Percentiles rank a stretch among this genome's conserved stretches.
phyloP scores from a whole-genome alignment of 2,888 invertebrate species.

The Pristionchus fissidentatus region DNA sequence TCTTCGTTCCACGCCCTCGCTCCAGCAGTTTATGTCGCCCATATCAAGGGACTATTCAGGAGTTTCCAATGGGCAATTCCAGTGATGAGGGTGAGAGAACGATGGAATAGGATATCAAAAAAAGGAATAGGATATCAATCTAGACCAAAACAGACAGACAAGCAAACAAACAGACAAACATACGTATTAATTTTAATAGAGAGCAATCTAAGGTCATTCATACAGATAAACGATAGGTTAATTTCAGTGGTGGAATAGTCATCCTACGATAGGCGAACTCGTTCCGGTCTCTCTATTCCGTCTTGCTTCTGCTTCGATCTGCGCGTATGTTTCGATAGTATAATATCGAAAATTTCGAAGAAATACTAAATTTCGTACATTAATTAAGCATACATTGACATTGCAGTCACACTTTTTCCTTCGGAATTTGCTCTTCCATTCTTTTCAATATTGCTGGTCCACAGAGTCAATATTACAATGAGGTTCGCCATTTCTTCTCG shows the following conservation, averaged over 20 bases:
- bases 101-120: too few species aligned
- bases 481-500: not conserved
- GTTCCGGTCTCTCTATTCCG: conserved; percentile 15
- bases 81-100: conserved; percentile 15
- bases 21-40: conserved; percentile 66
- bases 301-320: conserved; percentile 29
- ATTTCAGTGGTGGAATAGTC: conserved; percentile 29
- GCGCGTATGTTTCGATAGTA: conserved; percentile 1
- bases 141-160: too few species aligned
- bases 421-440: conserved; percentile 39
- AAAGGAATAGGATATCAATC: too few species aligned
- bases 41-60: conserved; percentile 63
- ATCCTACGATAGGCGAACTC: conserved; percentile 11
- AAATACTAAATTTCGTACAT: not conserved
- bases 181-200: too few species aligned
- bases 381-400: not conserved
- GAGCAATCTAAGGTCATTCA: too few species aligned
- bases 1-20: conserved; percentile 66
- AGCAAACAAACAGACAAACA: too few species aligned
- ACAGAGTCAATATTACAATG: conserved; percentile 40
- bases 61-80: conserved; percentile 29
- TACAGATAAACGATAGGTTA: too few species aligned
- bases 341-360: too few species aligned
- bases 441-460: conserved; percentile 41
- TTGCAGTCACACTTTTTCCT: conserved; percentile 34